These are phyloP conservation scores for Pseudorhombus dupliciocellatus DNA, from an alignment of 2,113 vertebrate species.

Conservation along the genomic window DNA sequence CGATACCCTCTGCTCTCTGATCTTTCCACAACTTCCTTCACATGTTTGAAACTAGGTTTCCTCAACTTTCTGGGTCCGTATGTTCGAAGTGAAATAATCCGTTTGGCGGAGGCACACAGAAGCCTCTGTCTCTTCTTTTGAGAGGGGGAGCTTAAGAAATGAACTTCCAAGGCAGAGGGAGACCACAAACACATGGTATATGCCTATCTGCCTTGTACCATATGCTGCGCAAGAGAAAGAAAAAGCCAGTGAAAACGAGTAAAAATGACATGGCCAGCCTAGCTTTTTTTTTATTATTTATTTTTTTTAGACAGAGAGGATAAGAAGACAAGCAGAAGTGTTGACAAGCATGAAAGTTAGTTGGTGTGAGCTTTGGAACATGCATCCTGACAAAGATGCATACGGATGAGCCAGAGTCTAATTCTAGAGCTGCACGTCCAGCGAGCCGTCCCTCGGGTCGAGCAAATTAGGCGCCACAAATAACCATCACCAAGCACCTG, in stretches of 20 bases:
- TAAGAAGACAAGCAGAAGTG: conserved; percentile 23
- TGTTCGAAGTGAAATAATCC: conserved; percentile 68
- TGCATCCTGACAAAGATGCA: conserved; percentile 30
- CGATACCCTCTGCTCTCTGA: conserved; percentile 55
- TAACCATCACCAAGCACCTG: conserved; percentile 48
- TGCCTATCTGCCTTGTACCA: conserved; percentile 62
- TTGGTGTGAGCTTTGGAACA: conserved; percentile 4
- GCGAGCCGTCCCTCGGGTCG: conserved; percentile 27
- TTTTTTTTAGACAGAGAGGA: background rate
- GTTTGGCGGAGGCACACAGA: conserved; percentile 59
- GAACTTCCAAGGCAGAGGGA: conserved; percentile 51
- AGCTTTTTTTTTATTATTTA: too few relatives aligned
- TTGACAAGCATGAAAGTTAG: conserved; percentile 40
- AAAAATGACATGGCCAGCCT: conserved; percentile 23
- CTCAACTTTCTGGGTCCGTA: conserved; percentile 52
- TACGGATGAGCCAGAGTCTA: conserved; percentile 30
- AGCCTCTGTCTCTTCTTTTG: conserved; percentile 54
- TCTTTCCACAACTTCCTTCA: conserved; percentile 54
- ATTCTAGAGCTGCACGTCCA: conserved; percentile 35
- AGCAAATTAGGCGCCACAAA: conserved; percentile 18
- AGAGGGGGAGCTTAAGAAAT: conserved; percentile 47
- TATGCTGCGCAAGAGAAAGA: conserved; percentile 43
- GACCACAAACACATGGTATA: conserved; percentile 46
- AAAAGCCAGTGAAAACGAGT: conserved; percentile 31
- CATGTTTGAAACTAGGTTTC: conserved; percentile 53